These are phyloP conservation scores for Clarias macrocephalus DNA, from an alignment of 2,113 vertebrate species.

Conservation along the genomic window DNA sequence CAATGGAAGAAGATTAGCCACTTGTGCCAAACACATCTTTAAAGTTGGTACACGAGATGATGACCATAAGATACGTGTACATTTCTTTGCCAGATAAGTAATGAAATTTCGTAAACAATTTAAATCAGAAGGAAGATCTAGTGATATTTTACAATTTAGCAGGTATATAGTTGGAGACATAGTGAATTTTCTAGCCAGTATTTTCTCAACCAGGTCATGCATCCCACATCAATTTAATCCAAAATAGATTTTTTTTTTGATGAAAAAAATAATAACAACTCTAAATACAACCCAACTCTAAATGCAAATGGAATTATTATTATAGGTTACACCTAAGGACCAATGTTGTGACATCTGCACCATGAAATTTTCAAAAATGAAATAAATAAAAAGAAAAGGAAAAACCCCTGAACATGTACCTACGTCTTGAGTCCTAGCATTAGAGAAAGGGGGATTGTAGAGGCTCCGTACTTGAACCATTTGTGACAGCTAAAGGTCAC, in stretches of 20 bases:
- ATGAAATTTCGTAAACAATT: too few relatives aligned
- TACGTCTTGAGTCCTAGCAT: background rate
- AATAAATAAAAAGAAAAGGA: background rate
- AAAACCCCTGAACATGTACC: background rate
- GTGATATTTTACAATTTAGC: too few relatives aligned
- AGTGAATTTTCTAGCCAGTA: too few relatives aligned
- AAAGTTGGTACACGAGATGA: too few relatives aligned
- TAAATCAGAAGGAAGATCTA: too few relatives aligned
- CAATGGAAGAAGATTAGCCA: too few relatives aligned
- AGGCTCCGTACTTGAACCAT: conserved; percentile 24
- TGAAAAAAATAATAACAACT: background rate
- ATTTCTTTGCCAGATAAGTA: too few relatives aligned
- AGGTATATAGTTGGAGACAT: too few relatives aligned
- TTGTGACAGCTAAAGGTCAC: conserved; percentile 36
- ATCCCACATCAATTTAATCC: too few relatives aligned
- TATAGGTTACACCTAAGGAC: background rate
- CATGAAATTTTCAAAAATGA: background rate
- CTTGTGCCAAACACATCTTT: too few relatives aligned
- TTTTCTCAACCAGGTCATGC: too few relatives aligned
- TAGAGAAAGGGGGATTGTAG: conserved; percentile 19
- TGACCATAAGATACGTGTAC: too few relatives aligned
- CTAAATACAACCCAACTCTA: background rate
- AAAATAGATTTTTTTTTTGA: background rate
- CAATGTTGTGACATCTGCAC: background rate
- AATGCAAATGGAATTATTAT: background rate